A percentile compares a stretch with the other conserved stretches of the same genome.
phyloP scores from a whole-genome alignment of 2,888 invertebrate genomes.

The Lymantria monacha region DNA sequence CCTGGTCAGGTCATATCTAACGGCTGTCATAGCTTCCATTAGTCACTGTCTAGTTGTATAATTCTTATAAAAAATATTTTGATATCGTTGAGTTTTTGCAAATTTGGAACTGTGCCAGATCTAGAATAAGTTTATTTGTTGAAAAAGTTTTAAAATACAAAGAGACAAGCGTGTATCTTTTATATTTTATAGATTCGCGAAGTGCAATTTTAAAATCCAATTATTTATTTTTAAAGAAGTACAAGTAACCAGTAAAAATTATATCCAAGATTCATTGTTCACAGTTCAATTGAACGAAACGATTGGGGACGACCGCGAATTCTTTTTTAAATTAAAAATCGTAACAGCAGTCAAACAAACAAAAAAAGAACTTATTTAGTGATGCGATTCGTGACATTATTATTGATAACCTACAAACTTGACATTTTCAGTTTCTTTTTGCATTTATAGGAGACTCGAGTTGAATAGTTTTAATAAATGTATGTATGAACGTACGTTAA shows the following conservation, averaged over 20 bases:
- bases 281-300: not conserved
- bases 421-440: slow-evolving; percentile 16
- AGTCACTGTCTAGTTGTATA: not conserved
- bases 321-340: slow-evolving; percentile 1
- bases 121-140: not conserved
- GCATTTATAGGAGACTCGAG: no score
- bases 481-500: no score
- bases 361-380: not conserved
- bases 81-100: not conserved
- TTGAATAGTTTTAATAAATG: no score
- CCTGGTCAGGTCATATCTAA: not conserved
- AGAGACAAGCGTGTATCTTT: not conserved
- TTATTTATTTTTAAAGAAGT: not conserved
- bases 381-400: slow-evolving; percentile 5
- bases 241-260: not conserved
- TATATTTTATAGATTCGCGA: not conserved
- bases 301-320: not conserved
- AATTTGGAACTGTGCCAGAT: not conserved
- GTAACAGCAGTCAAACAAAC: slow-evolving; percentile 1
- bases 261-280: not conserved
- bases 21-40: not conserved
- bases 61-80: not conserved
- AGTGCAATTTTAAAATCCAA: not conserved
- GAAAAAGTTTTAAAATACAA: not conserved
- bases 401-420: slow-evolving; percentile 27